Base-by-base conservation (phyloP, 2,888 invertebrate species). In the Andrena trimmerana region DNA sequence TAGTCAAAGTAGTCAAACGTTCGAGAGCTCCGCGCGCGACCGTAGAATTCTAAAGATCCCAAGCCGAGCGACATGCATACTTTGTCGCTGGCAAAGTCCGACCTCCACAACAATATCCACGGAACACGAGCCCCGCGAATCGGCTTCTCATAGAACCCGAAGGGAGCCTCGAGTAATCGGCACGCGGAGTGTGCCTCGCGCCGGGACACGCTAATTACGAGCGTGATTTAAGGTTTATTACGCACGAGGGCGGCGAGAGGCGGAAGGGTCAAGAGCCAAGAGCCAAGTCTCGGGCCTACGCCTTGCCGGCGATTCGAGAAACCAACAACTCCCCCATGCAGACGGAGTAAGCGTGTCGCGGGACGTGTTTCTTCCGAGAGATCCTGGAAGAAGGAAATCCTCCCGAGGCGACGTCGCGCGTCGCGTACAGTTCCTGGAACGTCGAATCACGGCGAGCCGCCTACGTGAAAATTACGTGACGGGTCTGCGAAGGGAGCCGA, bases 181-280 rank as follows among this genome's bases (percentile, higher is more conserved):
- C 13, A 82, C 82, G 79, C 76, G 85, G 89, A 24, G 87, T 90
- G 90, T 90, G 91, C 89, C 88, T 87, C 72, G 84, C 81, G 67
- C 83, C 87, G 82, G 87, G 91, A 85, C 90, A 91, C 89, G 91
- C 89, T 88, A 91, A 90, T 91, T 89, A 90, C 73, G 86, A 7
- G 60, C 66, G 59, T 76, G 80, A 71, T 78, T 86, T 86, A 81
- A 80, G 78, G 73, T 76, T 78, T 70, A 81, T 80, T 78, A 76
- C 72, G 65, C 73, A 54, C 67, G 59, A 60, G 60, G 78, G 48
- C 70, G 62, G 29, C 33, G 57, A 60, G 62, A 31, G 48, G 29
- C 54, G 59, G 67, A 24, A 69, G 68, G 78, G 73, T 29, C 70
- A 71, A 54, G 72, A 76, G 52, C 48, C 63, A 29, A n/a, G 24